These are phyloP conservation scores for Papilio protenor DNA, from an alignment of 2,888 invertebrate species.

Conservation along the genomic window DNA sequence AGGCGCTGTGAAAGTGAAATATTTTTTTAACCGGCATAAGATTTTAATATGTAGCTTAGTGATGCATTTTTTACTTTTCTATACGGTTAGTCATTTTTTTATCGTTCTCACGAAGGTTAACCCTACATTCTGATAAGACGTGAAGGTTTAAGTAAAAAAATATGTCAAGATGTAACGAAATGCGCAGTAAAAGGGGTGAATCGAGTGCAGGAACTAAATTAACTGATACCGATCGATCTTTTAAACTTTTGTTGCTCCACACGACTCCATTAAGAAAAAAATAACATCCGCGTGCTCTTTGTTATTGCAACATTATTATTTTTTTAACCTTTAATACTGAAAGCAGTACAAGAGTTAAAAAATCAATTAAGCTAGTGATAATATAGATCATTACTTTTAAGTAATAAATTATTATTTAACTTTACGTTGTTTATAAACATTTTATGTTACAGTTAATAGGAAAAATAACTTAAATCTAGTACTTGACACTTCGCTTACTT, in stretches of 20 bases:
- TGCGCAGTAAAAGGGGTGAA: constrained; percentile 45
- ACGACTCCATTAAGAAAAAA: constrained; percentile 22
- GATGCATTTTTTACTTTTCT: not conserved
- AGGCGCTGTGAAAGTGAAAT: not conserved
- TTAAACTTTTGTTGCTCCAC: constrained; percentile 18
- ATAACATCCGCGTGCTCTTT: constrained; percentile 24
- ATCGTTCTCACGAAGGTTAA: constrained; percentile 36
- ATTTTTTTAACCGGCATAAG: not conserved
- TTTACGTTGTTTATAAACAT: too few species aligned
- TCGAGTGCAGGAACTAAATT: constrained; percentile 49
- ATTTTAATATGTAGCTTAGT: not conserved
- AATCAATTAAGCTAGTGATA: not conserved
- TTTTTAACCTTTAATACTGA: not conserved
- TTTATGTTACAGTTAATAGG: too few species aligned
- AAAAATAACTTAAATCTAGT: too few species aligned
- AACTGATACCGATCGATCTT: constrained; percentile 49
- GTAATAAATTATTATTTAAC: too few species aligned
- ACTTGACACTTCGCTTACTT: too few species aligned
- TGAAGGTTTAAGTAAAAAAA: constrained; percentile 31
- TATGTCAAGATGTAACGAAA: constrained; percentile 44
- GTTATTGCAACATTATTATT: not conserved
- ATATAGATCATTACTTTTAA: too few species aligned
- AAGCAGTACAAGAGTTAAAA: not conserved
- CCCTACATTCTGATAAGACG: constrained; percentile 15
- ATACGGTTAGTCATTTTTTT: not conserved